Evolutionary conservation across 2,797 vertebrate species (phyloP), one percentile per base, ranked within the genome.

Genomic region (Coregonus suidteri): DNA sequence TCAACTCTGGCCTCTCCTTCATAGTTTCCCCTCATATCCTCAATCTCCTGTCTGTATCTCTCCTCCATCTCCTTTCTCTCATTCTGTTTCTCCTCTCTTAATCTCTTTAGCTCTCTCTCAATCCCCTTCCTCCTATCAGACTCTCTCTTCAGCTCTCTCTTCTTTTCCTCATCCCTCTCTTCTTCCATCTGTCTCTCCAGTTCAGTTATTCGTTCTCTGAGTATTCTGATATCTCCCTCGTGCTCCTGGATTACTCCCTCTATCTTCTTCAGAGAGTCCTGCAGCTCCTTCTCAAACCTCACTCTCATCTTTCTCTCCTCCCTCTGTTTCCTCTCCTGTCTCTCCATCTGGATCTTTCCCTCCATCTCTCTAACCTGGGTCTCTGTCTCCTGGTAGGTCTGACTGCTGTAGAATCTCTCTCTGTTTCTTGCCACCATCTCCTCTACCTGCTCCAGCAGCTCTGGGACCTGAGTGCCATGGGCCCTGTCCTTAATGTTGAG

Each of bases 331-430:
- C 13, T 47, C 34, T 64, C 37, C n/a, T 9, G 13, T 51, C 4
- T n/a, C 35, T 11, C 51, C 68, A 16, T 41, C n/a, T 37, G 15
- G 6, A 37, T 34, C 47, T 53, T 30, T 68, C 65, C 30, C 34
- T 77, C 85, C 74, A 88, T 79, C 69, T 54, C 53, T 25, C 59
- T 64, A 6, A 20, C 59, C n/a, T 5, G 59, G 18, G 4, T 1
- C 5, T 52, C 41, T 35, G 20, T n/a, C 71, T 54, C 47, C 71
- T 71, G 78, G 64, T 56, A 77, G 77, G 54, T 85, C 77, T 72
- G 77, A 73, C 72, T 25, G 25, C 25, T 25, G 1, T 25, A 25
- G 25, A 25, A 25, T 25, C 25, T 25, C 25, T 25, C 25, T 25
- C 25, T 25, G 25, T 25, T 25, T 25, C 25, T 1, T 25, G 25